phyloP scores from a whole-genome alignment of 1,140 invertebrate genomes.

The Caerostris extrusa region DNA sequence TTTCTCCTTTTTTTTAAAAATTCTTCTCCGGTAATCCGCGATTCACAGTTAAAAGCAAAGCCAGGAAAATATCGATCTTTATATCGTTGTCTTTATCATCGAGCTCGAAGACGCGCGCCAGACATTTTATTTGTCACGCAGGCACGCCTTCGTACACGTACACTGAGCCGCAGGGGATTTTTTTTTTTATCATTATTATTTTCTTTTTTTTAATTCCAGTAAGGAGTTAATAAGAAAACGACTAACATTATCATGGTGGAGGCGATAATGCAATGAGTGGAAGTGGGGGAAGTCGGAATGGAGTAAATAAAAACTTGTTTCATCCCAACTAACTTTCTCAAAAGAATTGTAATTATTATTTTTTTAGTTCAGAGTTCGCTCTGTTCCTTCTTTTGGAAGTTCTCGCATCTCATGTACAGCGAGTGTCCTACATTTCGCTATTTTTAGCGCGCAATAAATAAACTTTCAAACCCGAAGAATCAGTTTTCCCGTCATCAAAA shows the following conservation, averaged over 20 bases:
- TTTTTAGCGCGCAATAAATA: conserved; percentile 66
- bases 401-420: conserved; percentile 31
- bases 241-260: conserved; percentile 52
- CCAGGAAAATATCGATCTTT: conserved; percentile 73
- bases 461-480: conserved; percentile 41
- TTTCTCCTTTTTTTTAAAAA: conserved; percentile 39
- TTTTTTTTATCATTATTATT: conserved; percentile 8
- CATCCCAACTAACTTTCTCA: not conserved
- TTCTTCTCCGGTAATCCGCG: conserved; percentile 62
- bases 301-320: conserved; percentile 21
- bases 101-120: conserved; percentile 67
- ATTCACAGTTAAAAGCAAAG: conserved; percentile 74
- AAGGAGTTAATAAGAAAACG: conserved; percentile 60
- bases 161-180: conserved; percentile 65
- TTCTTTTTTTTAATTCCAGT: not conserved
- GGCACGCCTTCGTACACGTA: conserved; percentile 60
- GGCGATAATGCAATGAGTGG: conserved; percentile 35
- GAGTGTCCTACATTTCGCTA: conserved; percentile 55
- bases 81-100: conserved; percentile 70
- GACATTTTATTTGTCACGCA: conserved; percentile 57
- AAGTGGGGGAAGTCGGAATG: not conserved
- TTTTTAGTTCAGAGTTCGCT: conserved; percentile 51
- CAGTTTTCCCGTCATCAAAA: not conserved
- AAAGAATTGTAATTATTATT: not conserved
- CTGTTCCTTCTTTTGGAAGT: not conserved